Base-by-base conservation (phyloP, 2,797 vertebrate species). In the Scolopax bukidnonensis region DNA sequence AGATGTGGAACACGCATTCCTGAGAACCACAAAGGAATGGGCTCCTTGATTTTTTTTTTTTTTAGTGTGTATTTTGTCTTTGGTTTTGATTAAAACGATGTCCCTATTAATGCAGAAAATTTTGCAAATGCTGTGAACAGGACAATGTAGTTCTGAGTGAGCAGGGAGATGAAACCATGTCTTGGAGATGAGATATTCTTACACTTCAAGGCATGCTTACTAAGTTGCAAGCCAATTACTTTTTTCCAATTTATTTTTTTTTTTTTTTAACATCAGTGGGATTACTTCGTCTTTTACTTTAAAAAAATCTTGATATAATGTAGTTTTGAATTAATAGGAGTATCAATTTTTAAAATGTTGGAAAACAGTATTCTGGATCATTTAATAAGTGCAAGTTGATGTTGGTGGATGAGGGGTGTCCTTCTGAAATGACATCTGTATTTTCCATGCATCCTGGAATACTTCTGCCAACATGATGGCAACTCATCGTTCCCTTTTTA, bases 1-100 rank as follows among this genome's bases (percentile, higher is more conserved):
- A 96, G 93, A 87, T 95, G 96, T 92, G 93, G 77, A 90, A 10
- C 30, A 9, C 0, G 2, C 54, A 16, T 95, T 97, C 92, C 84
- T 69, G 43, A 73, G 63, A 82, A 59, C 88, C 93, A 77, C 86
- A 83, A 30, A 87, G 74, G 74, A 87, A 84, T 64, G 67, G 88
- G 32, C 70, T 93, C 43, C 76, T 65, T 60, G n/a, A 11, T 25
- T 90, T 36, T 74, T 36, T 36, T 36, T 36, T 36, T 88, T 67
- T 90, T 43, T 25, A 16, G 48, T 82, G 20, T 84, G 38, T 71
- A 18, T 90, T 92, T 82, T 78, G 41, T 56, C 71, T 87, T 95
- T 94, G 87, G 3, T 86, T 91, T 90, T 88, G 57, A 61, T 94
- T 90, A 90, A 90, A 63, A 27, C 32, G 57, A 1, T 87, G 77